phyloP scores from a whole-genome alignment of 2,888 invertebrate genomes.

The Synergus japonicus region DNA sequence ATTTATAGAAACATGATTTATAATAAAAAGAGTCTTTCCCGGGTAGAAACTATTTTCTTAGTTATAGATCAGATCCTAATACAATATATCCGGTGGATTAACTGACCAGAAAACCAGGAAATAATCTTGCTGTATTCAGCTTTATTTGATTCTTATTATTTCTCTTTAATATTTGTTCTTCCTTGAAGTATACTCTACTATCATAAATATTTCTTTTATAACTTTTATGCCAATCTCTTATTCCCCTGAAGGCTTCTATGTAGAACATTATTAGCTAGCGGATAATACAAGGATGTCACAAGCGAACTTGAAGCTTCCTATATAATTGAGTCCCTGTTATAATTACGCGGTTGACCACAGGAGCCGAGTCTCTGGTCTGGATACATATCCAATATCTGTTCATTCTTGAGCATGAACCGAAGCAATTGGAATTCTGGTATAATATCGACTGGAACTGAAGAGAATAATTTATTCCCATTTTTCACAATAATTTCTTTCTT shows the following conservation, averaged over 20 bases:
- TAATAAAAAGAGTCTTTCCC: not conserved
- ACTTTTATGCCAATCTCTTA: not conserved
- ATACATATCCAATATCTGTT: constrained; percentile 42
- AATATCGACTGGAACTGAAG: constrained; percentile 1
- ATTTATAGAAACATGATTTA: not conserved
- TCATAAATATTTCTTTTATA: not conserved
- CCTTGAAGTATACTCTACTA: too few relatives aligned
- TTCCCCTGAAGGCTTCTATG: not conserved
- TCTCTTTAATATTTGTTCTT: too few relatives aligned
- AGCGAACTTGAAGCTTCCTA: constrained; percentile 49
- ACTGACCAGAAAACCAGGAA: too few relatives aligned
- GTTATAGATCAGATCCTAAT: too few relatives aligned
- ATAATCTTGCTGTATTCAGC: too few relatives aligned
- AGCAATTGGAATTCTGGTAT: constrained; percentile 7
- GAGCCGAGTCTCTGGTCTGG: constrained; percentile 43
- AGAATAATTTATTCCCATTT: not conserved
- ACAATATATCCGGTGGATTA: too few relatives aligned
- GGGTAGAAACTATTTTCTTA: too few relatives aligned
- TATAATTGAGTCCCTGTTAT: constrained; percentile 55
- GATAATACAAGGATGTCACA: constrained; percentile 59
- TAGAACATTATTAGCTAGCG: constrained; percentile 51
- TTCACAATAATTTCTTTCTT: not conserved
- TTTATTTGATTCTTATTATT: too few relatives aligned
- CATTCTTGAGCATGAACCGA: constrained; percentile 39
- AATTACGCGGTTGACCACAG: constrained; percentile 52